phyloP scores from a whole-genome alignment of 2,113 vertebrate species.

The Macquaria ambigua region DNA sequence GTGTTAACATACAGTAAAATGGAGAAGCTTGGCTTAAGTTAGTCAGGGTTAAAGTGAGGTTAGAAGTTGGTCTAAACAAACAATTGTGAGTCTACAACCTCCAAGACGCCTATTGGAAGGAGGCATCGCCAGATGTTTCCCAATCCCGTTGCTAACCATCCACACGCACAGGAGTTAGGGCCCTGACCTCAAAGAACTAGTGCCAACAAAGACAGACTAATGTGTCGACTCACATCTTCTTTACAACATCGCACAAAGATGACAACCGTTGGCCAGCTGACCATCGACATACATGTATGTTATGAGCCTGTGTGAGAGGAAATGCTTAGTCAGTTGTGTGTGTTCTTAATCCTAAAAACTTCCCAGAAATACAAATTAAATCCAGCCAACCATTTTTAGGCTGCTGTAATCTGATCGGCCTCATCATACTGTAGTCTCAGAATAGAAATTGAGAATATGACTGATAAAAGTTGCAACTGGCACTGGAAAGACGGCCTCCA shows the following conservation, averaged over 20 bases:
- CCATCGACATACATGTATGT: not conserved
- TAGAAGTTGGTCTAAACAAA: not conserved
- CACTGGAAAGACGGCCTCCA: not conserved
- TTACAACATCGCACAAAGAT: no score
- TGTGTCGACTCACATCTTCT: not conserved
- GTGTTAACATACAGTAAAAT: not conserved
- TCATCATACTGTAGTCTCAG: not conserved
- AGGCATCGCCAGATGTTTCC: not conserved
- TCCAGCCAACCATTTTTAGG: not conserved
- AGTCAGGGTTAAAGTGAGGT: not conserved
- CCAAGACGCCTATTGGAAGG: not conserved
- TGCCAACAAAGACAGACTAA: not conserved
- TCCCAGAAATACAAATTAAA: not conserved
- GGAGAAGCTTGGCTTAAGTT: not conserved
- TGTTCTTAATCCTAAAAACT: not conserved
- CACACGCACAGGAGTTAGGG: not conserved
- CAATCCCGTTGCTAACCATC: no score
- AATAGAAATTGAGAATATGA: not conserved
- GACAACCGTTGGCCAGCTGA: not conserved
- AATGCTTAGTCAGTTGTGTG: no score
- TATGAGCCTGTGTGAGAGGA: not conserved
- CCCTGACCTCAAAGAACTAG: not conserved
- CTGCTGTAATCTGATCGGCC: not conserved
- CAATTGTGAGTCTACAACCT: not conserved
- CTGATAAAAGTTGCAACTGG: not conserved